A percentile compares a stretch with the other conserved stretches of the same genome.
Evolutionary conservation across 1,140 invertebrate species (phyloP).

Genomic region (Sarcophaga peregrina): DNA sequence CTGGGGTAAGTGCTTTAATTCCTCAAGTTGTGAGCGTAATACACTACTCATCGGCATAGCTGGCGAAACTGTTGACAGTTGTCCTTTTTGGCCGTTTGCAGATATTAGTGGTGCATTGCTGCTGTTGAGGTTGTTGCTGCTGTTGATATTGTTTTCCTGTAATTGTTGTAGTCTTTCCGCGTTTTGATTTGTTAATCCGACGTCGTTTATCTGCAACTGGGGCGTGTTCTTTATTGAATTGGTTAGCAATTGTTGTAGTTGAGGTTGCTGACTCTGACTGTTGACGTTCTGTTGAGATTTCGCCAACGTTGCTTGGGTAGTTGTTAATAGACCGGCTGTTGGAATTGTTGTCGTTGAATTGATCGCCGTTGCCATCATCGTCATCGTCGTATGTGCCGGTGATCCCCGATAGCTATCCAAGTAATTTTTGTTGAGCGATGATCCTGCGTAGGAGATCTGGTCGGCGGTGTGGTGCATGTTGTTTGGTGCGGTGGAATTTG

Average conservation of each 20-base stretch:
- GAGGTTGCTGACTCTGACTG: slow-evolving; percentile 12
- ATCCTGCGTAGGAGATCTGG: slow-evolving; percentile 65
- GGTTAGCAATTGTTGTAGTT: slow-evolving; percentile 35
- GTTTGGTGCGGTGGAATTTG: slow-evolving; percentile 83
- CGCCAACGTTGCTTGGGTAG: slow-evolving; percentile 31
- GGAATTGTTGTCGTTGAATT: slow-evolving; percentile 50
- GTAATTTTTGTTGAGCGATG: slow-evolving; percentile 71
- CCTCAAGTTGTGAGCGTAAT: slow-evolving; percentile 60
- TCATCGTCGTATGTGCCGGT: slow-evolving; percentile 65
- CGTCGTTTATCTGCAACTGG: slow-evolving; percentile 50
- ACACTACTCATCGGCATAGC: slow-evolving; percentile 54
- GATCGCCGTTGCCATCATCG: slow-evolving; percentile 52
- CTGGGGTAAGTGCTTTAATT: slow-evolving; percentile 56
- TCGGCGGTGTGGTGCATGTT: slow-evolving; percentile 74
- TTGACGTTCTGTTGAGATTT: slow-evolving; percentile 16
- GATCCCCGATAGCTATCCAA: slow-evolving; percentile 73
- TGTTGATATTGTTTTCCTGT: slow-evolving; percentile 42
- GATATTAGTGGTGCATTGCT: slow-evolving; percentile 18
- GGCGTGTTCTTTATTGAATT: slow-evolving; percentile 37
- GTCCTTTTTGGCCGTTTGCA: slow-evolving; percentile 46
- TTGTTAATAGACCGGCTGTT: slow-evolving; percentile 49
- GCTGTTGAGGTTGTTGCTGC: slow-evolving; percentile 47
- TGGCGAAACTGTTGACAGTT: slow-evolving; percentile 45
- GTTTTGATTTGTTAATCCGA: slow-evolving; percentile 47
- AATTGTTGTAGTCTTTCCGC: slow-evolving; percentile 43